Conservation (phyloP, 2,113 vertebrate species). For the Balaenoptera acutorostrata region DNA sequence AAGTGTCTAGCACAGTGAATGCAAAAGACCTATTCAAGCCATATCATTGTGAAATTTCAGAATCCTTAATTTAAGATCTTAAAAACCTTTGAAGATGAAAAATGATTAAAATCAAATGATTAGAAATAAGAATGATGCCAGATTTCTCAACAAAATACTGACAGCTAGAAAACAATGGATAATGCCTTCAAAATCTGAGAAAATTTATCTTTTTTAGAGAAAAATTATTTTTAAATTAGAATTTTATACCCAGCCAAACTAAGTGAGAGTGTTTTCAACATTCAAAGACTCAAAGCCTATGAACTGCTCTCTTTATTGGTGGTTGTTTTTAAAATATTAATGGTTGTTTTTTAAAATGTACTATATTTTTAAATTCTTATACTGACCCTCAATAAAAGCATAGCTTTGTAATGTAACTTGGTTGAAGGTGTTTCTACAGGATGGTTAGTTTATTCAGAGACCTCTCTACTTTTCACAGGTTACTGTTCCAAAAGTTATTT, state of each 20-base stretch:
- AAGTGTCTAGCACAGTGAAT: neutral
- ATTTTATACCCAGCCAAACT: neutral
- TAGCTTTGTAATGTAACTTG: neutral
- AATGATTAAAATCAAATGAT: neutral
- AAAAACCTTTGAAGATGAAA: neutral
- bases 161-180: neutral
- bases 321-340: neutral
- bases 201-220: neutral
- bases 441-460: neutral
- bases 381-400: neutral
- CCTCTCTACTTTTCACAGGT: neutral
- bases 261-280: neutral
- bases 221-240: neutral
- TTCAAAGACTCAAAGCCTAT: neutral
- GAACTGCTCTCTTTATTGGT: too few relatives aligned
- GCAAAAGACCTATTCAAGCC: neutral
- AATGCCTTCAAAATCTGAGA: neutral
- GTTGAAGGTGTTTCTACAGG: neutral
- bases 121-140: neutral
- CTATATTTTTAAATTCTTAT: neutral
- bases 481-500: neutral
- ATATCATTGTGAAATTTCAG: neutral
- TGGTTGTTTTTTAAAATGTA: neutral
- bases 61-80: neutral
- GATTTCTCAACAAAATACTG: neutral